phyloP scores from a whole-genome alignment of 1,140 invertebrate species.

The Drepana arcuata region DNA sequence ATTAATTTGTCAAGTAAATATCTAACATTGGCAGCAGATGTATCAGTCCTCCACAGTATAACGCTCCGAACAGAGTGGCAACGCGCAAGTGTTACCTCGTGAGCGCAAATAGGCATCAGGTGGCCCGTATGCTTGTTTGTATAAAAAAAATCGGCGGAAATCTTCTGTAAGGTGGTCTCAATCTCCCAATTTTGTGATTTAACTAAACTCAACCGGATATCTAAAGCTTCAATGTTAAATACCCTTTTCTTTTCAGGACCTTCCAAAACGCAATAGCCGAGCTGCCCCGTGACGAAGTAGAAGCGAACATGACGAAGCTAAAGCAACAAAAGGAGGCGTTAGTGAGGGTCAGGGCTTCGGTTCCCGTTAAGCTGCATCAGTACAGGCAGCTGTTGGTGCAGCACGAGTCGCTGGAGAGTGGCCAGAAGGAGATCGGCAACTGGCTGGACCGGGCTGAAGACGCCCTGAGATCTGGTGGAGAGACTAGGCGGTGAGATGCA shows the following conservation, averaged over 20 bases:
- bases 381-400: constrained; percentile 90
- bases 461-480: constrained; percentile 67
- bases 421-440: constrained; percentile 85
- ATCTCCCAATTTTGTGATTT: no score
- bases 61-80: no score
- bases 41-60: no score
- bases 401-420: constrained; percentile 90
- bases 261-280: constrained; percentile 93
- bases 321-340: constrained; percentile 92
- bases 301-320: constrained; percentile 89
- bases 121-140: no score
- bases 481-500: constrained; percentile 40
- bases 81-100: no score
- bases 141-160: no score
- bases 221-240: no score
- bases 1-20: no score
- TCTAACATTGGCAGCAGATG: no score
- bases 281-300: constrained; percentile 90
- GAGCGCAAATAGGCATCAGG: no score
- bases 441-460: constrained; percentile 91
- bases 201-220: no score
- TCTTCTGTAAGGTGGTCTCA: no score
- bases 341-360: constrained; percentile 84
- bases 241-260: constrained; percentile 73
- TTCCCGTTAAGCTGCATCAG: constrained; percentile 84